Evolutionary conservation across 2,888 invertebrate genomes (phyloP).

Genomic region (Ophioninae sp.): DNA sequence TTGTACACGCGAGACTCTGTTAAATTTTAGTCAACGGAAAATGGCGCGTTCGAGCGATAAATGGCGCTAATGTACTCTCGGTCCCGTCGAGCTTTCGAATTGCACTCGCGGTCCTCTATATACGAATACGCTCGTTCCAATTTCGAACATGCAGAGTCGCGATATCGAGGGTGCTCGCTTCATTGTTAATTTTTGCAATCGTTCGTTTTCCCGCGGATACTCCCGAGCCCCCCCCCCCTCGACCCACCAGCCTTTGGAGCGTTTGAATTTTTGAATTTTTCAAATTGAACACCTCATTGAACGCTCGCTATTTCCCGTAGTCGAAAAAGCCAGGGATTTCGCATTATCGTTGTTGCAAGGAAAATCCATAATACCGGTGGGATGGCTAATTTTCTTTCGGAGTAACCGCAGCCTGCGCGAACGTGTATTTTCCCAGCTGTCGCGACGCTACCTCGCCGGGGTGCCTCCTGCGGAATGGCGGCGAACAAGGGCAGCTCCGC

Average conservation of each 20-base stretch:
- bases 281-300: conserved; percentile 68
- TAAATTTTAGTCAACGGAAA: conserved; percentile 74
- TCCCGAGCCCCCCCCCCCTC: neutral
- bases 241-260: conserved; percentile 26
- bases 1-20: conserved; percentile 24
- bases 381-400: neutral
- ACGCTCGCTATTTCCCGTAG: conserved; percentile 11
- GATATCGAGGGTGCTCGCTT: neutral
- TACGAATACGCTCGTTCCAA: conserved; percentile 66
- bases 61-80: conserved; percentile 80
- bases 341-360: neutral
- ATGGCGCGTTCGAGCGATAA: conserved; percentile 80
- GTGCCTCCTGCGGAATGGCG: conserved; percentile 70
- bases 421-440: neutral
- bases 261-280: conserved; percentile 81
- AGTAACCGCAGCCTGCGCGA: neutral
- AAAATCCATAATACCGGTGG: neutral
- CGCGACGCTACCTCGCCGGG: no score
- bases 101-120: conserved; percentile 63
- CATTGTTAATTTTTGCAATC: neutral
- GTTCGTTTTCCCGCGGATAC: neutral
- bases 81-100: conserved; percentile 69
- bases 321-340: neutral
- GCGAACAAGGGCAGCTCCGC: conserved; percentile 72
- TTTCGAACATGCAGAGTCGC: conserved; percentile 39